phyloP scores from a whole-genome alignment of 2,888 invertebrate genomes.

The Cerastis leucographa region DNA sequence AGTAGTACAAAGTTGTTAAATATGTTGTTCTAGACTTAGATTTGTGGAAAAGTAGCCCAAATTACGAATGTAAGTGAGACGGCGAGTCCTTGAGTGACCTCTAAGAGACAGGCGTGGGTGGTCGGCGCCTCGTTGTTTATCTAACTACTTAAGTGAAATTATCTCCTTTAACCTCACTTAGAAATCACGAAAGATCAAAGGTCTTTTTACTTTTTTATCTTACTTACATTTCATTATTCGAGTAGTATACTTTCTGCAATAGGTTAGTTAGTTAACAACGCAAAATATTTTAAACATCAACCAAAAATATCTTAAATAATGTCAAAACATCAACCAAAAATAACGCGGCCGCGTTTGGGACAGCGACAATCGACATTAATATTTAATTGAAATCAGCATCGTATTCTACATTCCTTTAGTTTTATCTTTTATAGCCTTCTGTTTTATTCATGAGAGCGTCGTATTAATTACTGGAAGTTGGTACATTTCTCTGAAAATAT shows the following conservation, averaged over 20 bases:
- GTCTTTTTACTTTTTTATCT: not conserved
- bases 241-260: not conserved
- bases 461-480: constrained; percentile 34
- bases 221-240: not conserved
- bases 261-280: not conserved
- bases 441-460: constrained; percentile 24
- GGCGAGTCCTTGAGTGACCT: constrained; percentile 80
- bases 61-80: constrained; percentile 65
- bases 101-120: constrained; percentile 74
- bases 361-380: not conserved
- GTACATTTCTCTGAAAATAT: not conserved
- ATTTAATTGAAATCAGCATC: constrained; percentile 14
- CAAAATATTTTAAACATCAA: not conserved
- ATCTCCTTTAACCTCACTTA: constrained; percentile 74
- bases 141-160: constrained; percentile 73
- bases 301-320: not conserved
- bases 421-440: constrained; percentile 31
- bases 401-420: constrained; percentile 12
- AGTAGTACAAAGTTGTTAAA: constrained; percentile 7
- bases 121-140: constrained; percentile 73
- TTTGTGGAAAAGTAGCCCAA: constrained; percentile 38
- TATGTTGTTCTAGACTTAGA: constrained; percentile 26
- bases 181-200: constrained; percentile 72
- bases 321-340: constrained; percentile 8
- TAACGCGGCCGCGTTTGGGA: not conserved